A percentile compares a stretch with the other conserved stretches of the same genome.
Conservation (phyloP, 2,888 invertebrate genomes). For the Hyles lineata region DNA sequence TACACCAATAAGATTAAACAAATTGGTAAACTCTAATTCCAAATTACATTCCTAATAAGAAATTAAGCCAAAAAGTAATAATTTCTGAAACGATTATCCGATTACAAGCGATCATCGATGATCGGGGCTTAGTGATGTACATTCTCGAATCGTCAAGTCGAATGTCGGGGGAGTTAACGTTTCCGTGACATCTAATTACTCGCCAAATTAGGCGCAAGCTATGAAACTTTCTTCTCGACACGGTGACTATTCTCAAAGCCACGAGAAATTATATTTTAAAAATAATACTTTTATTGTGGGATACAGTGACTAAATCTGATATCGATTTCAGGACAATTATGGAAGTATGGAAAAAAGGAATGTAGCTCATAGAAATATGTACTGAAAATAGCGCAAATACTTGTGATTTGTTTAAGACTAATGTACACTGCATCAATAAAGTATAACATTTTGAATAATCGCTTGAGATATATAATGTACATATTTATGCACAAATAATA, state of each 20-base stretch:
- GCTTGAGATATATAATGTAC: too few species aligned
- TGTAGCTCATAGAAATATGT: too few species aligned
- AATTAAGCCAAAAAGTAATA: constrained; percentile 42
- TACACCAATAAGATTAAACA: constrained; percentile 1
- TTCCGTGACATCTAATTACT: constrained; percentile 69
- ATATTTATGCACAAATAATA: too few species aligned
- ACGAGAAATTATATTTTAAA: neutral
- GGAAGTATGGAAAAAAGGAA: too few species aligned
- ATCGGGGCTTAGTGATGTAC: constrained; percentile 39
- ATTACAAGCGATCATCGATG: constrained; percentile 50
- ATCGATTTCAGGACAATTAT: too few species aligned
- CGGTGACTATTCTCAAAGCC: constrained; percentile 38
- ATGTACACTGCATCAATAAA: too few species aligned
- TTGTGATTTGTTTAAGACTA: too few species aligned
- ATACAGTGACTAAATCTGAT: too few species aligned
- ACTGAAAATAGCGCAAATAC: too few species aligned
- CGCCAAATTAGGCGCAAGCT: constrained; percentile 64
- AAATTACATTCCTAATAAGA: constrained; percentile 20
- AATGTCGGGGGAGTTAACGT: constrained; percentile 34
- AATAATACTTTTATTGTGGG: too few species aligned
- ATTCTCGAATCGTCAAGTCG: constrained; percentile 58
- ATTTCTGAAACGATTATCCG: constrained; percentile 50
- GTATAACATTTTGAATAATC: too few species aligned
- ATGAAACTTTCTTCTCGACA: constrained; percentile 54
- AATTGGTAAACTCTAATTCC: constrained; percentile 10